These are phyloP conservation scores for Lutjanus erythropterus DNA, from an alignment of 2,113 vertebrate genomes.

Conservation along the genomic window DNA sequence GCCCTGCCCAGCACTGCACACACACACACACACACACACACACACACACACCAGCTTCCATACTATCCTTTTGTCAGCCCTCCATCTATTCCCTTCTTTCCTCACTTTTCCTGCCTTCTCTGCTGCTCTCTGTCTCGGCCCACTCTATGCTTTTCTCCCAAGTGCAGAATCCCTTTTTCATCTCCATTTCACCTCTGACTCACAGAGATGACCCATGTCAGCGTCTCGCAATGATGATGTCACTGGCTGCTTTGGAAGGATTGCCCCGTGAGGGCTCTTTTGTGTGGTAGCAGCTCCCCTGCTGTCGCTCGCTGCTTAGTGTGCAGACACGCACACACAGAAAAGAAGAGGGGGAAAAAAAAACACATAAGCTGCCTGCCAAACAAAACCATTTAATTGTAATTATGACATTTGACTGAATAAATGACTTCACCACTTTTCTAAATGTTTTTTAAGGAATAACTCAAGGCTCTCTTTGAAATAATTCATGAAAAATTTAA, in stretches of 20 bases:
- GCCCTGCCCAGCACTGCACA: constrained; percentile 26
- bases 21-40: constrained; percentile 49
- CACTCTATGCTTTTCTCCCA: constrained; percentile 57
- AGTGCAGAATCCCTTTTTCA: constrained; percentile 63
- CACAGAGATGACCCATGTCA: constrained; percentile 77
- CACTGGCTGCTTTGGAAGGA: constrained; percentile 72
- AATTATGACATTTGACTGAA: constrained; percentile 65
- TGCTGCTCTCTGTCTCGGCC: constrained; percentile 42
- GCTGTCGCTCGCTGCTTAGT: constrained; percentile 61
- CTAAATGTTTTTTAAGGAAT: constrained; percentile 46
- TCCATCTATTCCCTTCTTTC: constrained; percentile 52
- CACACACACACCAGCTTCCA: constrained; percentile 50
- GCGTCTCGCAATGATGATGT: constrained; percentile 83
- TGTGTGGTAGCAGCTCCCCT: constrained; percentile 69
- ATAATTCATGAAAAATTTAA: constrained; percentile 55
- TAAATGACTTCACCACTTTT: constrained; percentile 42
- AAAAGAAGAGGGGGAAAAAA: neutral
- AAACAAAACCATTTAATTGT: constrained; percentile 55
- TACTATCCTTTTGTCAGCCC: constrained; percentile 65
- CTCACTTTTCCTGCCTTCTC: constrained; percentile 52
- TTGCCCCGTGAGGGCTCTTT: constrained; percentile 72
- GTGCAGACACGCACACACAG: constrained; percentile 31
- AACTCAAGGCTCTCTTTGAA: constrained; percentile 49
- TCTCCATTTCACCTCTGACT: constrained; percentile 79
- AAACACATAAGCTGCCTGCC: constrained; percentile 25